These are phyloP conservation scores for Archips xylosteana DNA, from an alignment of 2,888 invertebrate species.

Conservation along the genomic window DNA sequence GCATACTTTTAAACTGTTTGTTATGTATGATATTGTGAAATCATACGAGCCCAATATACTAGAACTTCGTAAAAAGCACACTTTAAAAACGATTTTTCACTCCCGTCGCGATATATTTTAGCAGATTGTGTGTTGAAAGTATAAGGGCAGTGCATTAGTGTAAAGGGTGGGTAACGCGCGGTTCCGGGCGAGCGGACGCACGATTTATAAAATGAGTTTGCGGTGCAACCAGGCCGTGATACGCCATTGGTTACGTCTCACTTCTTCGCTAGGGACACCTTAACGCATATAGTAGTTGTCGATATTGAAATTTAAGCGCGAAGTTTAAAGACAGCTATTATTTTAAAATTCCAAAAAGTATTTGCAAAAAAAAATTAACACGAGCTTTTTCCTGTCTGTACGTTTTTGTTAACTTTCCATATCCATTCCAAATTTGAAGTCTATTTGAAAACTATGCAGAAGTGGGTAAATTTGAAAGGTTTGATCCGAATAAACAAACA, in stretches of 20 bases:
- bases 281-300: constrained; percentile 5
- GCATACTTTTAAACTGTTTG: no score
- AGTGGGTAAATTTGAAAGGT: no score
- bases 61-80: background rate
- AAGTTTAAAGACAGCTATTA: no score
- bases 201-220: constrained; percentile 86
- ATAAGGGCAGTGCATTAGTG: constrained; percentile 64
- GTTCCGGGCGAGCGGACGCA: constrained; percentile 79
- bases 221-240: constrained; percentile 83
- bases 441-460: background rate
- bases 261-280: constrained; percentile 63
- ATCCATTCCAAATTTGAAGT: background rate
- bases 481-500: no score
- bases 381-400: no score
- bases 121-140: constrained; percentile 5
- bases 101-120: constrained; percentile 19
- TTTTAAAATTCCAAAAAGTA: no score
- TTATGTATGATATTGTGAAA: no score
- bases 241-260: constrained; percentile 85
- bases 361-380: no score
- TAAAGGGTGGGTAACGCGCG: constrained; percentile 77
- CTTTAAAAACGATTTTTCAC: background rate
- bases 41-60: no score
- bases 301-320: background rate
- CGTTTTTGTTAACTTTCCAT: background rate